Evolutionary conservation across 1,140 invertebrate genomes (phyloP).

Genomic region (Ceratosolen fusciceps): DNA sequence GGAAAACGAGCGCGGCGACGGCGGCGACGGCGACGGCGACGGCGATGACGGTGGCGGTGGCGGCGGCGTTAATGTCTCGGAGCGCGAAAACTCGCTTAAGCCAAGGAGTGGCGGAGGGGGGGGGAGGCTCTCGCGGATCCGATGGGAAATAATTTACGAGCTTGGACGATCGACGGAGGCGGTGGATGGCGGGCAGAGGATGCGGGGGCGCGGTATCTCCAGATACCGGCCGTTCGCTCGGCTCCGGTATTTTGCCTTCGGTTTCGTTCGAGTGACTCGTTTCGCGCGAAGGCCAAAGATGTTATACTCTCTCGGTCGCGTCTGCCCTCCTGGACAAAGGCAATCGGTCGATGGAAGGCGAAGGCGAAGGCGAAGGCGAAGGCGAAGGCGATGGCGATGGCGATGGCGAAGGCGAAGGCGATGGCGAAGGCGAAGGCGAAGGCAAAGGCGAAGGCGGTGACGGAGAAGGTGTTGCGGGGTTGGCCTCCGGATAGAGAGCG

Average conservation of each 20-base stretch:
- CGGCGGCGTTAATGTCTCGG: background rate
- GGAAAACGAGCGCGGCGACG: too few relatives aligned
- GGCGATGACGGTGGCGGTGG: background rate
- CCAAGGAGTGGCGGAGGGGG: too few relatives aligned
- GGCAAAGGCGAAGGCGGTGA: too few relatives aligned
- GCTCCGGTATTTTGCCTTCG: conserved; percentile 31
- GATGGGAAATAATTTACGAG: conserved; percentile 42
- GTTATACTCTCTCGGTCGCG: background rate
- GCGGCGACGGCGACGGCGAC: background rate
- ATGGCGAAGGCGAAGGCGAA: too few relatives aligned
- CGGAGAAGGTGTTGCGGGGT: too few relatives aligned
- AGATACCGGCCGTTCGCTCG: background rate
- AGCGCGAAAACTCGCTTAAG: background rate
- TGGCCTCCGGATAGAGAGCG: too few relatives aligned
- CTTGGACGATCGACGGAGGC: too few relatives aligned
- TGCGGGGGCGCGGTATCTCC: background rate
- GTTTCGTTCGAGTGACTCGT: conserved; percentile 41
- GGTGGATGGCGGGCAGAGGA: too few relatives aligned
- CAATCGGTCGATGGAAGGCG: background rate
- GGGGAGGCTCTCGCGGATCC: background rate
- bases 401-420: too few relatives aligned
- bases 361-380: too few relatives aligned
- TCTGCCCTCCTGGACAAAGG: background rate
- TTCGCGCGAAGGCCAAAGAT: conserved; percentile 24
- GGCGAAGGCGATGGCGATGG: too few relatives aligned